A percentile compares a stretch with the other conserved stretches of the same genome.
Conservation (phyloP, 1,140 invertebrate genomes). For the Mya arenaria region DNA sequence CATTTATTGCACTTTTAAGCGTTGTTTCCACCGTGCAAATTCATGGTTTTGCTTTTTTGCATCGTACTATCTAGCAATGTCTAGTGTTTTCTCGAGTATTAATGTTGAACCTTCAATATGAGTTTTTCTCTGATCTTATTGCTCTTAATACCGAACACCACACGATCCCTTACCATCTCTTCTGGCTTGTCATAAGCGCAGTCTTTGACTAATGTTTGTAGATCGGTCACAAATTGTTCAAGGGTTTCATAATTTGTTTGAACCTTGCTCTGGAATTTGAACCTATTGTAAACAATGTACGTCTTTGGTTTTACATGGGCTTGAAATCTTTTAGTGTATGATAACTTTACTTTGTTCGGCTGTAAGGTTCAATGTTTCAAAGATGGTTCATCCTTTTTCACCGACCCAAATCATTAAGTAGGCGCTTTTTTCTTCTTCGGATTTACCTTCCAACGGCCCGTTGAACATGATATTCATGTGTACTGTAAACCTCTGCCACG, state of each 20-base stretch:
- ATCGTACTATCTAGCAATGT: slow-evolving; percentile 35
- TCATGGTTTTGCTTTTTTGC: slow-evolving; percentile 21
- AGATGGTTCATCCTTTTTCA: neutral
- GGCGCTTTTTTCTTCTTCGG: neutral
- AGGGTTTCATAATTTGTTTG: slow-evolving; percentile 41
- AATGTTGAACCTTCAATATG: slow-evolving; percentile 38
- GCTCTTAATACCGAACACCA: slow-evolving; percentile 48
- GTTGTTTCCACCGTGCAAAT: neutral
- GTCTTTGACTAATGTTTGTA: slow-evolving; percentile 47
- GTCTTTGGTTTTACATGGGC: slow-evolving; percentile 45
- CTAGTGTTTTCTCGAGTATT: slow-evolving; percentile 46
- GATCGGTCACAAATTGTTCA: slow-evolving; percentile 57
- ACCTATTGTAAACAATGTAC: slow-evolving; percentile 37
- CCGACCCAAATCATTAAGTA: neutral
- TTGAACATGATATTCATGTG: neutral
- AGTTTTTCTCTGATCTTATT: slow-evolving; percentile 52
- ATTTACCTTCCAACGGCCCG: neutral
- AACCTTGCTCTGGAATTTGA: slow-evolving; percentile 31
- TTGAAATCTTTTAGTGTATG: slow-evolving; percentile 20
- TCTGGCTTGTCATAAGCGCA: slow-evolving; percentile 46
- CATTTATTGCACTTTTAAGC: too few relatives aligned
- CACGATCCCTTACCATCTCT: slow-evolving; percentile 47
- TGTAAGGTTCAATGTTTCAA: neutral
- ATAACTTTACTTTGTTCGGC: neutral
- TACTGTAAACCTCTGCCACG: neutral